A percentile compares a stretch with the other conserved stretches of the same genome.
These are phyloP conservation scores for Chelon auratus DNA, from an alignment of 2,797 vertebrate genomes.

Conservation along the genomic window DNA sequence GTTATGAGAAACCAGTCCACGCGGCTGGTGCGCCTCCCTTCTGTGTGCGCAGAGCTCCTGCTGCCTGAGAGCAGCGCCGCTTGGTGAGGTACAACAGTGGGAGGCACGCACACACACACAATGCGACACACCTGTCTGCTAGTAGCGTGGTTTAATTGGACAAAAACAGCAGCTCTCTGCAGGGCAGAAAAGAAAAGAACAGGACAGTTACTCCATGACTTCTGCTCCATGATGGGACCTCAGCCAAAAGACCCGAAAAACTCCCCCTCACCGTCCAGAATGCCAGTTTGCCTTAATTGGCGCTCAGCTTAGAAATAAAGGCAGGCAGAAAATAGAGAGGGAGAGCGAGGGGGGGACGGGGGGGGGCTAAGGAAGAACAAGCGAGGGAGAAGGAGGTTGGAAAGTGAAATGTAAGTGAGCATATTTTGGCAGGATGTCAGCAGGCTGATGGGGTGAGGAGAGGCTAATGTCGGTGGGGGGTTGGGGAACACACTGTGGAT, in stretches of 20 bases:
- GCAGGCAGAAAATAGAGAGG: constrained; percentile 42
- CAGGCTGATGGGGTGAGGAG: constrained; percentile 68
- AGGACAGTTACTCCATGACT: constrained; percentile 52
- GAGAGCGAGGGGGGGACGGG: constrained; percentile 39
- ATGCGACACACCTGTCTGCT: constrained; percentile 30
- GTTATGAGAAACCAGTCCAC: constrained; percentile 22
- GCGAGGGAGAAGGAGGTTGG: constrained; percentile 39
- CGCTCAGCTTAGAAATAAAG: constrained; percentile 58
- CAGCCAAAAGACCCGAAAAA: constrained; percentile 53
- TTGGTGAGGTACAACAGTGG: constrained; percentile 38
- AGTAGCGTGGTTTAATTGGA: constrained; percentile 34
- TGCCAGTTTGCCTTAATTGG: constrained; percentile 81
- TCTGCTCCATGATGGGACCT: constrained; percentile 47
- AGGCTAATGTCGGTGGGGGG: constrained; percentile 69
- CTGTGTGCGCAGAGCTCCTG: constrained; percentile 26
- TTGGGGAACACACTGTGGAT: constrained; percentile 50
- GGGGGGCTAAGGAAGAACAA: constrained; percentile 51
- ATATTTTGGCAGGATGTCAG: constrained; percentile 75
- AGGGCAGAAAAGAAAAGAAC: constrained; percentile 26
- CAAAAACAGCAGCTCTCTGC: constrained; percentile 57
- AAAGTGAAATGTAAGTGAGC: constrained; percentile 68
- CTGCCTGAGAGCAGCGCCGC: constrained; percentile 36
- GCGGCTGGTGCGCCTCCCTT: constrained; percentile 9
- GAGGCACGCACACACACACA: constrained; percentile 40
- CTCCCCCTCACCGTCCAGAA: constrained; percentile 49